phyloP scores from a whole-genome alignment of 2,888 invertebrate species.

The Apoderus coryli region DNA sequence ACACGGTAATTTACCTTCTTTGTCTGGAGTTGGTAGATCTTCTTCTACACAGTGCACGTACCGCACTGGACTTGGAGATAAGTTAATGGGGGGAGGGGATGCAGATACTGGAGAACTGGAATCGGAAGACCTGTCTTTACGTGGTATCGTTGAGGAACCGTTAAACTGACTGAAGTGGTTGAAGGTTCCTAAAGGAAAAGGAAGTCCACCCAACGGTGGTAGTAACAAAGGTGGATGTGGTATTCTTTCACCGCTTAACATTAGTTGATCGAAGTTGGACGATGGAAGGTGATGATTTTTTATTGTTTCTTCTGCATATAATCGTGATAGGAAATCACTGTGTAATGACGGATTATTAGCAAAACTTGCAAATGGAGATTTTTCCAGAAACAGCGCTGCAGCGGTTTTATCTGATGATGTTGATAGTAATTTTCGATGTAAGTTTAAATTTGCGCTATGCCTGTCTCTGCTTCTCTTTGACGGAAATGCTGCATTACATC shows the following conservation, averaged over 20 bases:
- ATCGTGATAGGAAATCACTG: conserved; percentile 62
- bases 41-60: conserved; percentile 50
- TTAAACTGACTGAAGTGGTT: conserved; percentile 33
- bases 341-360: conserved; percentile 52
- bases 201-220: conserved; percentile 41
- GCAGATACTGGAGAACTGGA: conserved; percentile 39
- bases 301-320: conserved; percentile 61
- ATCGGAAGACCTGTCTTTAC: conserved; percentile 35
- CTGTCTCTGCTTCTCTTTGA: conserved; percentile 85
- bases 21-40: conserved; percentile 48
- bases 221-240: conserved; percentile 44
- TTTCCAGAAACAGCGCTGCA: conserved; percentile 33
- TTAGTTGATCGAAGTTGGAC: conserved; percentile 33
- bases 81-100: conserved; percentile 35
- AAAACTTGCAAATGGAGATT: conserved; percentile 39
- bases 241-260: conserved; percentile 35
- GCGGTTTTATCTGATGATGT: conserved; percentile 42
- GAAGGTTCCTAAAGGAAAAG: conserved; percentile 36
- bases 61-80: conserved; percentile 22
- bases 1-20: conserved; percentile 53
- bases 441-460: conserved; percentile 80
- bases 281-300: conserved; percentile 34
- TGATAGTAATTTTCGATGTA: conserved; percentile 79
- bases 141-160: conserved; percentile 26
- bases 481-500: conserved; percentile 89